Conservation (phyloP, 2,797 vertebrate species). For the Sebastiscus tertius region DNA sequence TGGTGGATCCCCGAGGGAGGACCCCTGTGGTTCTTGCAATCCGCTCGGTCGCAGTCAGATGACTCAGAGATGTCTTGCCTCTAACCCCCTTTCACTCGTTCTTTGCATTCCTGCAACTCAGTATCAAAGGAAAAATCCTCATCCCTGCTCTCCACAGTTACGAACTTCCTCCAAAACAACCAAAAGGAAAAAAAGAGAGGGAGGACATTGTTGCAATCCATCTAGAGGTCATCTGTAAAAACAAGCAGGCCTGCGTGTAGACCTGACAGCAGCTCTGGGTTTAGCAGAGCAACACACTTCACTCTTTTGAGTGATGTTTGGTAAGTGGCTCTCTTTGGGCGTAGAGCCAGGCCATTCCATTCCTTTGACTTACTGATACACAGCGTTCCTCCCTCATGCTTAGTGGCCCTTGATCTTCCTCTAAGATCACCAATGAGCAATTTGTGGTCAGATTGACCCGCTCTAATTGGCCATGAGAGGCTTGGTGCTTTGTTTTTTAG, state of each 20-base stretch:
- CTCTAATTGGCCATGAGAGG: conserved; percentile 66
- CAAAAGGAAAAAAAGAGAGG: background rate
- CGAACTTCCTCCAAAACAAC: conserved; percentile 16
- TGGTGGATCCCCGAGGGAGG: conserved; percentile 29
- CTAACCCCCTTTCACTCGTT: background rate
- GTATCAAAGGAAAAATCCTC: conserved; percentile 5
- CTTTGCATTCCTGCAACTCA: conserved; percentile 33
- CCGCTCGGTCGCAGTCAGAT: conserved; percentile 34
- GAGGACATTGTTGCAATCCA: conserved; percentile 27
- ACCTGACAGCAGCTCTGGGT: conserved; percentile 35
- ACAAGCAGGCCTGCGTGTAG: background rate
- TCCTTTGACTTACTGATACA: conserved; percentile 61
- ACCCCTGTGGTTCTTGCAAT: conserved; percentile 30
- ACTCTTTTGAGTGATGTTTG: conserved; percentile 48
- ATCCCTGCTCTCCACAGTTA: background rate
- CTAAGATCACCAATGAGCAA: conserved; percentile 72
- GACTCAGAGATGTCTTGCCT: conserved; percentile 31
- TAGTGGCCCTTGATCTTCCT: conserved; percentile 68
- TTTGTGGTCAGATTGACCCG: conserved; percentile 74
- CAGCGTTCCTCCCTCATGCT: conserved; percentile 53
- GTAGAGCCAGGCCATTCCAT: conserved; percentile 64
- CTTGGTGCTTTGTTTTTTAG: conserved; percentile 39
- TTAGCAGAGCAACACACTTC: conserved; percentile 46
- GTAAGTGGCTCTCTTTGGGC: conserved; percentile 64
- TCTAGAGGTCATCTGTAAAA: background rate